A percentile compares a stretch with the other conserved stretches of the same genome.
Conservation (phyloP, 1,140 invertebrate species). For the Scaptodrosophila lebanonensis region DNA sequence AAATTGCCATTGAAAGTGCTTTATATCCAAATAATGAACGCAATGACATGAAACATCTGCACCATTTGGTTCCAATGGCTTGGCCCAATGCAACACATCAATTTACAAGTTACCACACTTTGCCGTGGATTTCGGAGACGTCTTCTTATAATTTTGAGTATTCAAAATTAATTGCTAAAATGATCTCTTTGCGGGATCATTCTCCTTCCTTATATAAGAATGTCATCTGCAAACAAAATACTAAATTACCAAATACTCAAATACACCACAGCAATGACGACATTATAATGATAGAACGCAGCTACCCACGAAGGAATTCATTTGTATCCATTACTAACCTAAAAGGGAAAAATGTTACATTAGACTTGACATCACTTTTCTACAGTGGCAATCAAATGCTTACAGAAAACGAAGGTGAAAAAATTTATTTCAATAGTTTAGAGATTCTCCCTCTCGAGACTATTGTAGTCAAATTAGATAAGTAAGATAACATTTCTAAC, state of each 20-base stretch:
- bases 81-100: slow-evolving; percentile 77
- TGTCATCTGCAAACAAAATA: slow-evolving; percentile 81
- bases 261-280: slow-evolving; percentile 81
- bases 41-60: slow-evolving; percentile 81
- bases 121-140: slow-evolving; percentile 81
- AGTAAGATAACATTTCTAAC: slow-evolving; percentile 79
- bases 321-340: slow-evolving; percentile 86
- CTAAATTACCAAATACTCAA: slow-evolving; percentile 81
- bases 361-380: slow-evolving; percentile 85
- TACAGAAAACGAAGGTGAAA: slow-evolving; percentile 79
- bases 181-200: slow-evolving; percentile 79
- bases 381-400: slow-evolving; percentile 86
- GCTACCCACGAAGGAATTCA: slow-evolving; percentile 85
- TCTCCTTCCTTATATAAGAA: slow-evolving; percentile 85
- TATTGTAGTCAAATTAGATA: slow-evolving; percentile 83
- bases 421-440: slow-evolving; percentile 84
- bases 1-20: slow-evolving; percentile 81
- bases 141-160: slow-evolving; percentile 78
- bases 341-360: slow-evolving; percentile 79
- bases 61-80: slow-evolving; percentile 83
- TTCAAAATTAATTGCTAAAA: slow-evolving; percentile 78
- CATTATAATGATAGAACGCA: slow-evolving; percentile 84
- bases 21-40: slow-evolving; percentile 79
- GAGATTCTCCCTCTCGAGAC: slow-evolving; percentile 81
- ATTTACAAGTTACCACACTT: slow-evolving; percentile 78